These are phyloP conservation scores for Eristalinus sepulchralis DNA, from an alignment of 2,888 invertebrate genomes.

Conservation along the genomic window DNA sequence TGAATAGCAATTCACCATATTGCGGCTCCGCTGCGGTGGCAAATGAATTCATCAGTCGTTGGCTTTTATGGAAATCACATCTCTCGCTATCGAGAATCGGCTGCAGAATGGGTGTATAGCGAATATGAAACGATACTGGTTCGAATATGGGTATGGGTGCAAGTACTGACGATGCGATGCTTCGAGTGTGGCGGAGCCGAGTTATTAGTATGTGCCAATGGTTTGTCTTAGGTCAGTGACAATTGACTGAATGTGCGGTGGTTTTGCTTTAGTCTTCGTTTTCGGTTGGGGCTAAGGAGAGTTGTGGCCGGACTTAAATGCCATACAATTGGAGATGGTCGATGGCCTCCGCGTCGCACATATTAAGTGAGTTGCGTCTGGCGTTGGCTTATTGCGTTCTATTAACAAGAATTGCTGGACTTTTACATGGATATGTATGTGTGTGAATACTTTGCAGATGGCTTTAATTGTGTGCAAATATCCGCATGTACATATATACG, in stretches of 20 bases:
- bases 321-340: slow-evolving; percentile 41
- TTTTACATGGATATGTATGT: slow-evolving; percentile 1
- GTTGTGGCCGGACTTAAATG: background rate
- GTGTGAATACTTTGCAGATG: slow-evolving; percentile 4
- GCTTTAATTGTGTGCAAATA: background rate
- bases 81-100: slow-evolving; percentile 41
- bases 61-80: slow-evolving; percentile 53
- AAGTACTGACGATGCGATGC: background rate
- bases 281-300: background rate
- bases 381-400: slow-evolving; percentile 29
- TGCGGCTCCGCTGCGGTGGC: slow-evolving; percentile 14
- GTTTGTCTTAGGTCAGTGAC: slow-evolving; percentile 59
- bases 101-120: slow-evolving; percentile 30
- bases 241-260: slow-evolving; percentile 37
- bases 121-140: slow-evolving; percentile 45
- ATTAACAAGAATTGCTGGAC: slow-evolving; percentile 24
- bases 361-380: slow-evolving; percentile 56
- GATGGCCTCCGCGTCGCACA: slow-evolving; percentile 48
- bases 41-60: slow-evolving; percentile 45
- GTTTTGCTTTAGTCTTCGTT: slow-evolving; percentile 14
- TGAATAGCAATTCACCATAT: slow-evolving; percentile 28
- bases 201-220: slow-evolving; percentile 39
- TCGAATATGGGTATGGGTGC: background rate
- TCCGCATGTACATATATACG: background rate
- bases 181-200: slow-evolving; percentile 5